Evolutionary conservation across 1,140 invertebrate species (phyloP).

Genomic region (Anastrepha obliqua): DNA sequence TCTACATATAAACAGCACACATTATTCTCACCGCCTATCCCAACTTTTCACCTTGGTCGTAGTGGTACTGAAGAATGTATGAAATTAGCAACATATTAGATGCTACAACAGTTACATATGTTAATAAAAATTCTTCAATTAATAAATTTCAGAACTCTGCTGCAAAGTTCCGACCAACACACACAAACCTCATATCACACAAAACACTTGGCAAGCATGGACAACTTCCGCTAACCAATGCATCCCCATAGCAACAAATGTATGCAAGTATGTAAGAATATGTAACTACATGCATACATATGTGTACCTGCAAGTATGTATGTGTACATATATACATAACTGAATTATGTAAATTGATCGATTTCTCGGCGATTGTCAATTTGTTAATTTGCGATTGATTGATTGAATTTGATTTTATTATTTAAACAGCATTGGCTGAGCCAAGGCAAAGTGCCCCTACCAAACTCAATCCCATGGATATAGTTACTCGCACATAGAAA

Average conservation of each 20-base stretch:
- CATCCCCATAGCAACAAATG: neutral
- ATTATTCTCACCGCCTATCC: too few species aligned
- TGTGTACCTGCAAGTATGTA: neutral
- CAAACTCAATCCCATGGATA: conserved; percentile 6
- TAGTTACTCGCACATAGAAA: neutral
- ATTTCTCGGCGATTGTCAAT: conserved; percentile 57
- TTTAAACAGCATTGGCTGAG: conserved; percentile 52
- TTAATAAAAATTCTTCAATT: too few species aligned
- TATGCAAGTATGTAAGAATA: neutral
- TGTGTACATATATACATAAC: neutral
- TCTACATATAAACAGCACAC: too few species aligned
- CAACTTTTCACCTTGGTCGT: too few species aligned
- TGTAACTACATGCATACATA: neutral
- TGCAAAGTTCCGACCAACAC: too few species aligned
- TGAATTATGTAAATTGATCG: conserved; percentile 58
- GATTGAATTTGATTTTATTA: conserved; percentile 60
- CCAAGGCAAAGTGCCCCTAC: conserved; percentile 12
- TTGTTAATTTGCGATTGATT: conserved; percentile 59
- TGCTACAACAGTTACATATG: too few species aligned
- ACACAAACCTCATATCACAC: neutral
- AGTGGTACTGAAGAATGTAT: too few species aligned
- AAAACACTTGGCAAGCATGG: neutral
- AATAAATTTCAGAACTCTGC: too few species aligned
- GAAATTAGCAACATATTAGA: too few species aligned
- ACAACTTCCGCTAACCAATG: conserved; percentile 1